Percentiles rank a stretch among this genome's conserved stretches.
Evolutionary conservation across 2,888 invertebrate genomes (phyloP).

Genomic region (Diaphora mendica): DNA sequence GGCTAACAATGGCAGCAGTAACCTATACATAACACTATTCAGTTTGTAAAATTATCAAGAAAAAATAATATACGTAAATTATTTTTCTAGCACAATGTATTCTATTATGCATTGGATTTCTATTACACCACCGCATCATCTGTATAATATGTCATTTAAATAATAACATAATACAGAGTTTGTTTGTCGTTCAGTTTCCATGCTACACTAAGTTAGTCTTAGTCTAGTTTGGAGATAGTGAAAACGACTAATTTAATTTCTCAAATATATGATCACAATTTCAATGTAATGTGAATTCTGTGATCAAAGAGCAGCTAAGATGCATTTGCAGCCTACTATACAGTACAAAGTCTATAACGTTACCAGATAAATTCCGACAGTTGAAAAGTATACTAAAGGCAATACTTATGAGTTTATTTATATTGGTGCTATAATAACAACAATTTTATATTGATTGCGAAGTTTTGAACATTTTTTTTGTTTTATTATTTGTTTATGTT

Average conservation of each 20-base stretch:
- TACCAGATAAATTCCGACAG: conserved; percentile 23
- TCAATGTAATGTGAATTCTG: conserved; percentile 42
- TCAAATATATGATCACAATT: conserved; percentile 33
- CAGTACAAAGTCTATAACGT: conserved; percentile 22
- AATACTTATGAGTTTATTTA: conserved; percentile 38
- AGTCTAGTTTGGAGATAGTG: conserved; percentile 59
- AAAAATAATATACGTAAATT: background rate
- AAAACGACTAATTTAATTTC: conserved; percentile 34
- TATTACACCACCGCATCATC: background rate
- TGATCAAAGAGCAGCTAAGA: conserved; percentile 42
- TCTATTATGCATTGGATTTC: conserved; percentile 1
- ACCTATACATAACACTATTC: background rate
- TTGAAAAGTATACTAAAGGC: background rate
- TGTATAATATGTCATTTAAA: conserved; percentile 25
- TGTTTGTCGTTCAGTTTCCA: conserved; percentile 53
- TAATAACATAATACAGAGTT: conserved; percentile 16
- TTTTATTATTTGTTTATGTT: conserved; percentile 33
- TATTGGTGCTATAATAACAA: conserved; percentile 51
- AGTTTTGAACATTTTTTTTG: conserved; percentile 36
- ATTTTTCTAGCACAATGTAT: conserved; percentile 12
- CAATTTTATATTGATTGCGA: conserved; percentile 25
- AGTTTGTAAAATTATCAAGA: background rate
- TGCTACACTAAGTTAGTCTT: conserved; percentile 66
- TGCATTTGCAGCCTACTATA: conserved; percentile 17
- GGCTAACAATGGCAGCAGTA: conserved; percentile 5